Conservation (phyloP, 1,140 invertebrate genomes). For the Plodia interpunctella region DNA sequence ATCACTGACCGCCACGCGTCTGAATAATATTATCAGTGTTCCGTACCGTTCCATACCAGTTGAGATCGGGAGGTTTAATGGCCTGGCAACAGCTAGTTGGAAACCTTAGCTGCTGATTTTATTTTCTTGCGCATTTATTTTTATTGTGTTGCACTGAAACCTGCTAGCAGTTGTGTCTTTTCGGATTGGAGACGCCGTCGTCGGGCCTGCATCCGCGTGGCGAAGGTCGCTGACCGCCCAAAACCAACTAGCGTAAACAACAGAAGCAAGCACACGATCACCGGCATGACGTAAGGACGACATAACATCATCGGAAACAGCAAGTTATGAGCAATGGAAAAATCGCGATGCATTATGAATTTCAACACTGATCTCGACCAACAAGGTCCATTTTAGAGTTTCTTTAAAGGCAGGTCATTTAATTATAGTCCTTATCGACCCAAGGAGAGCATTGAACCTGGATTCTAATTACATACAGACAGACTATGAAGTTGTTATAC, state of each 20-base stretch:
- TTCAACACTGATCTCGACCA: background rate
- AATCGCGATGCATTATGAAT: background rate
- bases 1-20: conserved; percentile 51
- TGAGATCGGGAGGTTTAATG: conserved; percentile 31
- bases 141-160: conserved; percentile 48
- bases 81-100: conserved; percentile 29
- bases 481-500: background rate
- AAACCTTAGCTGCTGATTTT: conserved; percentile 28
- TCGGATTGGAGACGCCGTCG: conserved; percentile 12
- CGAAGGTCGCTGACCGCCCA: conserved; percentile 63
- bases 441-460: conserved; percentile 1
- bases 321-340: background rate
- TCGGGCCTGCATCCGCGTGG: conserved; percentile 49
- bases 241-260: conserved; percentile 54
- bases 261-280: conserved; percentile 14
- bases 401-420: background rate
- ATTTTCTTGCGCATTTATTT: conserved; percentile 38
- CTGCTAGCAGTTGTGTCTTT: conserved; percentile 36
- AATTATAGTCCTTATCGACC: background rate
- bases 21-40: conserved; percentile 31
- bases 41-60: conserved; percentile 47
- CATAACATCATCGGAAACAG: conserved; percentile 1
- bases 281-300: conserved; percentile 9
- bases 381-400: background rate
- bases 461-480: conserved; percentile 1